Evolutionary conservation across 2,113 vertebrate species (phyloP).

Genomic region (Megalops atlanticus): DNA sequence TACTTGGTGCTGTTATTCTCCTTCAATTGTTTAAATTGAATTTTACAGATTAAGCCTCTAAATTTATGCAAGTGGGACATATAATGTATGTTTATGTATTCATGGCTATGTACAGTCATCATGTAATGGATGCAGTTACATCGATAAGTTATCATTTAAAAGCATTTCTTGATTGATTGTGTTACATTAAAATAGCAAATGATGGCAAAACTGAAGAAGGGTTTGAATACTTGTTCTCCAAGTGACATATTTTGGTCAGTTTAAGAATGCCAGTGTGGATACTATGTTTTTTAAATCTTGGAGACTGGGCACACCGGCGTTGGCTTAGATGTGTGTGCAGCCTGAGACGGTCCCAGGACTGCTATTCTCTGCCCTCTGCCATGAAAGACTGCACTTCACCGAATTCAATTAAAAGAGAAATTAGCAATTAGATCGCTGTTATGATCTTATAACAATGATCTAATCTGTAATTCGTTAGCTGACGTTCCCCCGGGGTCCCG

Average conservation of each 20-base stretch:
- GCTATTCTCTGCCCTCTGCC: constrained; percentile 65
- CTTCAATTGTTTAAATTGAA: not conserved
- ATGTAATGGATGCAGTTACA: not conserved
- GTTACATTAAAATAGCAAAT: not conserved
- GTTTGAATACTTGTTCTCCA: not conserved
- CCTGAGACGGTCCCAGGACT: constrained; percentile 51
- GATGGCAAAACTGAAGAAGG: not conserved
- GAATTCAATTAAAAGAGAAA: constrained; percentile 81
- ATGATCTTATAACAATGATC: constrained; percentile 77
- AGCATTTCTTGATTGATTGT: constrained; percentile 8
- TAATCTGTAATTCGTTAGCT: constrained; percentile 79
- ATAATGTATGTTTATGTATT: not conserved
- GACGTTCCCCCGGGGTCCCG: constrained; percentile 49
- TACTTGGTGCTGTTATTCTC: not conserved
- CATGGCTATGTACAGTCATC: not conserved
- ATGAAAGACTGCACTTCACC: constrained; percentile 64
- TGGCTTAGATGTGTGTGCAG: not conserved
- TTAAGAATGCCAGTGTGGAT: constrained; percentile 22
- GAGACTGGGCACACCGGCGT: not conserved
- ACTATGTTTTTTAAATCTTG: constrained; percentile 39
- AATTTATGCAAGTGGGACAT: not conserved
- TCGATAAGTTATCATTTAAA: not conserved
- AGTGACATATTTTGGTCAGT: not conserved
- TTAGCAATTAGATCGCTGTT: constrained; percentile 76
- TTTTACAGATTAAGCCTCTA: not conserved